Base-by-base conservation (phyloP, 2,113 vertebrate genomes). In the Triplophysa siluroides region DNA sequence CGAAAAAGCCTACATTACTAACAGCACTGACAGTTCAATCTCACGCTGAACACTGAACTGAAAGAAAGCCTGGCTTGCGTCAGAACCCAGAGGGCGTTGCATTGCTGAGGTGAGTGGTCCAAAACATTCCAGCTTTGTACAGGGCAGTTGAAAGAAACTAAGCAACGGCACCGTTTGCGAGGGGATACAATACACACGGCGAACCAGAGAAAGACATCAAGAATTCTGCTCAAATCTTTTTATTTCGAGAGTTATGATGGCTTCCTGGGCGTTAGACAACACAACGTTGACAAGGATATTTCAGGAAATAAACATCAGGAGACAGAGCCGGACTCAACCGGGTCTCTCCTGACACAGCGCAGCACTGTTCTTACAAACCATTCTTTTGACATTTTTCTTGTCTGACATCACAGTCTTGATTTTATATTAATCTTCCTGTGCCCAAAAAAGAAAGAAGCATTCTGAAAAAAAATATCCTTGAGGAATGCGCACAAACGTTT, bases 201-300 rank as follows among this genome's bases (percentile, higher is more conserved):
- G 5, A 73, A 41, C 19, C 8, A 73, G 13, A 61, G 43, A 73
- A 73, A 73, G 54, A 73, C 50, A 58, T 72, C 19, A 45, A 54
- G 26, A 7, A 7, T 43, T 41, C 33, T 58, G 52, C 19, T 73
- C 54, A 60, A 73, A 73, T 21, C 33, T 43, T 61, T 73, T 43
- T 8, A 58, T 54, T 33, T 16, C 8, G 18, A 56, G 54, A n/a
- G 29, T 10, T n/a, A 73, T n/a, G 33, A 43, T 18, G 54, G 14
- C 2, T 38, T 14, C 50, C 33, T 38, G 18, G 12, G 21, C 52
- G 14, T 21, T 38, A 16, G 1, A 72, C 18, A 56, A 33, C 29
- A 38, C 24, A 67, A 67, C 29, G 24, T 33, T 11, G 52, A n/a
- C 18, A 21, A n/a, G 18, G 50, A 4, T 29, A 26, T 43, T 70